phyloP scores from a whole-genome alignment of 1,140 invertebrate genomes.

The Bombus soroeensis region DNA sequence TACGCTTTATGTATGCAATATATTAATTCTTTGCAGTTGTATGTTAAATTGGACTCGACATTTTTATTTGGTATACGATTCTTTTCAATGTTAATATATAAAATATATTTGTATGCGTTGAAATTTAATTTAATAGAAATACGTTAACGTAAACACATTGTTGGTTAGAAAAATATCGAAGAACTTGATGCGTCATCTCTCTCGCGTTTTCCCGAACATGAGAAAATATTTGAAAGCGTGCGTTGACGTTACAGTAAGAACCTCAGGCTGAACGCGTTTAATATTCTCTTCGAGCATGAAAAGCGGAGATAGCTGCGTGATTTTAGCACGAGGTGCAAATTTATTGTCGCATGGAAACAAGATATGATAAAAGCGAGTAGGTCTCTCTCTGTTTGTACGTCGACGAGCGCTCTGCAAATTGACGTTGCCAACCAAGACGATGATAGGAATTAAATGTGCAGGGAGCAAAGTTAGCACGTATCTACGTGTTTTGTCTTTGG shows the following conservation, averaged over 20 bases:
- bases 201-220: not conserved
- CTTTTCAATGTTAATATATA: too few species aligned
- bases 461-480: conserved; percentile 17
- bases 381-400: conserved; percentile 42
- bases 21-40: too few species aligned
- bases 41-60: too few species aligned
- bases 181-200: not conserved
- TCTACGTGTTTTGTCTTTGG: not conserved
- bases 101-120: too few species aligned
- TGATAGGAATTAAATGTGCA: conserved; percentile 41
- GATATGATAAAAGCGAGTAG: conserved; percentile 51
- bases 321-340: conserved; percentile 53
- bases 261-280: not conserved
- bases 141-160: not conserved
- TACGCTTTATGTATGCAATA: too few species aligned
- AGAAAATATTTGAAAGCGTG: not conserved
- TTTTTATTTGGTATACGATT: too few species aligned
- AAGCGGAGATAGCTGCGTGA: conserved; percentile 31
- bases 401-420: conserved; percentile 53
- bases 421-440: conserved; percentile 34
- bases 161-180: not conserved
- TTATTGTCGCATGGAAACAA: conserved; percentile 53
- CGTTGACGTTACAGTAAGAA: not conserved
- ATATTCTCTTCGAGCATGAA: not conserved
- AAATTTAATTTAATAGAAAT: not conserved